Conservation (phyloP, 2,113 vertebrate genomes). For the Peromyscus leucopus region DNA sequence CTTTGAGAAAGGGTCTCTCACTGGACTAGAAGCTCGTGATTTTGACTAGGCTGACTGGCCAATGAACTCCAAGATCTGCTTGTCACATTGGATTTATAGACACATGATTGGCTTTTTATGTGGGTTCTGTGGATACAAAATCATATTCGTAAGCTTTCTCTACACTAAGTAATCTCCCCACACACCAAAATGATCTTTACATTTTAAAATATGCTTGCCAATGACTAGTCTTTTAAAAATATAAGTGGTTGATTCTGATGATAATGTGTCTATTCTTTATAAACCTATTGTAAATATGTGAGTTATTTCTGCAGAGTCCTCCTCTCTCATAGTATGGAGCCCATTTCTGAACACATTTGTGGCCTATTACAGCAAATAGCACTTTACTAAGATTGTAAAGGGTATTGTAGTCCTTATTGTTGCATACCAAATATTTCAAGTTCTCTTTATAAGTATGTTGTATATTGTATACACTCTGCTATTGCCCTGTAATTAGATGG, state of each 20-base stretch:
- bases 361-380: neutral
- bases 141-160: neutral
- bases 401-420: neutral
- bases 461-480: neutral
- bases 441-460: neutral
- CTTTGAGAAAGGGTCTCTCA: neutral
- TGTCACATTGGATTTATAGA: neutral
- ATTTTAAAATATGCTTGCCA: constrained; percentile 47
- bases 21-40: neutral
- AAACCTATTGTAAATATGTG: constrained; percentile 30
- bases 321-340: neutral
- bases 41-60: neutral
- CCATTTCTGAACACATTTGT: neutral
- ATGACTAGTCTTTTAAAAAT: constrained; percentile 28
- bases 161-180: neutral
- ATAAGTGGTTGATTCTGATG: constrained; percentile 4
- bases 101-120: neutral
- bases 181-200: neutral
- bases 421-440: neutral
- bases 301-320: constrained; percentile 25
- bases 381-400: neutral
- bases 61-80: neutral
- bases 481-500: neutral
- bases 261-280: neutral
- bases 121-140: neutral